phyloP scores from a whole-genome alignment of 2,888 invertebrate genomes.

The Ochropacha duplaris region DNA sequence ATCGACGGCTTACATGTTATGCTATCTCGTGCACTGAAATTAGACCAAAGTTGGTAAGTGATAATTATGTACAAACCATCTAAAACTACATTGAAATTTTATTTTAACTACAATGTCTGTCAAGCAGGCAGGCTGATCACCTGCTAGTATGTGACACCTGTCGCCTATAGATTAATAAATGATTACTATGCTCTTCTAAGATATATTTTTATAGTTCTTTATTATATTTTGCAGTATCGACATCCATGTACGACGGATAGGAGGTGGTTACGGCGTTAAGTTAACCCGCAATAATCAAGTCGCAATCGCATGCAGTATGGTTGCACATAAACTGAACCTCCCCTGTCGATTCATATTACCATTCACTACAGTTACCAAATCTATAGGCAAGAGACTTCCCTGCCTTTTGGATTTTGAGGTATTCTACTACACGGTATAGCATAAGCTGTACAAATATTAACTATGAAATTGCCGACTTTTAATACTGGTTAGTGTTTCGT shows the following conservation, averaged over 20 bases:
- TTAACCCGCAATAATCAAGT: conserved; percentile 79
- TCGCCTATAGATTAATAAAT: no score
- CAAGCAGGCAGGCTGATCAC: no score
- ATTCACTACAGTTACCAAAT: conserved; percentile 81
- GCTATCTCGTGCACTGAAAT: conserved; percentile 73
- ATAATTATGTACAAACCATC: no score
- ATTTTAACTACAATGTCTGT: no score
- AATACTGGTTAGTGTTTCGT: no score
- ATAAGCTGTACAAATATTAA: no score
- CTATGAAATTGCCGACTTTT: no score
- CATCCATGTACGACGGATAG: conserved; percentile 58
- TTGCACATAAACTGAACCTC: conserved; percentile 77
- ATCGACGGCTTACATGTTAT: conserved; percentile 77
- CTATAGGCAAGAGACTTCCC: conserved; percentile 75
- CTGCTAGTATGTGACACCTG: no score
- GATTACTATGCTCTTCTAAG: no score
- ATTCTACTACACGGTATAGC: no score
- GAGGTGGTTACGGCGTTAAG: conserved; percentile 85
- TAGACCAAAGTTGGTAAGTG: conserved; percentile 78
- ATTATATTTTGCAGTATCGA: conserved; percentile 80
- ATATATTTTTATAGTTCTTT: no score
- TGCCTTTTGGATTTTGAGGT: conserved; percentile 70
- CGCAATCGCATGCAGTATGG: conserved; percentile 84
- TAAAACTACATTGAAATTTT: no score
- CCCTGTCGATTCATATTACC: conserved; percentile 85